A percentile compares a stretch with the other conserved stretches of the same genome.
These are phyloP conservation scores for Microvelia longipes DNA, from an alignment of 1,140 invertebrate genomes.

Conservation along the genomic window DNA sequence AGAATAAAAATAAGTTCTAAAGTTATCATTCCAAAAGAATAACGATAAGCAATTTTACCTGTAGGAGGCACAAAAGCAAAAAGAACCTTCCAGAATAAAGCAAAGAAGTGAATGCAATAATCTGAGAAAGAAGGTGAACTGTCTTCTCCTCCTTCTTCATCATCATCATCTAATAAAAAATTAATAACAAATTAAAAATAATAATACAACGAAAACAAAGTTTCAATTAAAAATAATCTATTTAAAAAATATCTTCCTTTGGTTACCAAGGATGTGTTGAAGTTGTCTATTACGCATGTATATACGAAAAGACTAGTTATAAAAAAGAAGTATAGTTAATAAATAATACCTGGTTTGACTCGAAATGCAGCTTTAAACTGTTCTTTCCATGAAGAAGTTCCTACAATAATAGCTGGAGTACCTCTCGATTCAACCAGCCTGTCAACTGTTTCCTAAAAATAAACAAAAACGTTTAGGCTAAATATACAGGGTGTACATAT, in stretches of 20 bases:
- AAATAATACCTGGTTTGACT: conserved; percentile 61
- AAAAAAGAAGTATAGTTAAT: neutral
- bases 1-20: too few relatives aligned
- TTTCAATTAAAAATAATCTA: neutral
- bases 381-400: conserved; percentile 91
- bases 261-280: neutral
- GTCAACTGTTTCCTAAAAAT: conserved; percentile 82
- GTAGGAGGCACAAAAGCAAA: conserved; percentile 97
- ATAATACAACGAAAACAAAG: neutral
- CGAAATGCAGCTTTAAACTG: conserved; percentile 93
- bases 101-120: conserved; percentile 91
- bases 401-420: conserved; percentile 16
- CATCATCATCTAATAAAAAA: conserved; percentile 37
- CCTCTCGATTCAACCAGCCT: conserved; percentile 53
- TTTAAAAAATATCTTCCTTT: too few relatives aligned
- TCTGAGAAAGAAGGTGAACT: conserved; percentile 64
- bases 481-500: too few relatives aligned
- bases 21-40: too few relatives aligned
- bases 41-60: too few relatives aligned
- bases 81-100: conserved; percentile 93
- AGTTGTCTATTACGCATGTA: neutral
- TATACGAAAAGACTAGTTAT: neutral
- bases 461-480: conserved; percentile 9
- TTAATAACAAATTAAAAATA: neutral
- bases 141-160: conserved; percentile 43